Evolutionary conservation across 2,113 vertebrate genomes (phyloP), one percentile per base, ranked within the genome.

Genomic region (Cygnus atratus): DNA sequence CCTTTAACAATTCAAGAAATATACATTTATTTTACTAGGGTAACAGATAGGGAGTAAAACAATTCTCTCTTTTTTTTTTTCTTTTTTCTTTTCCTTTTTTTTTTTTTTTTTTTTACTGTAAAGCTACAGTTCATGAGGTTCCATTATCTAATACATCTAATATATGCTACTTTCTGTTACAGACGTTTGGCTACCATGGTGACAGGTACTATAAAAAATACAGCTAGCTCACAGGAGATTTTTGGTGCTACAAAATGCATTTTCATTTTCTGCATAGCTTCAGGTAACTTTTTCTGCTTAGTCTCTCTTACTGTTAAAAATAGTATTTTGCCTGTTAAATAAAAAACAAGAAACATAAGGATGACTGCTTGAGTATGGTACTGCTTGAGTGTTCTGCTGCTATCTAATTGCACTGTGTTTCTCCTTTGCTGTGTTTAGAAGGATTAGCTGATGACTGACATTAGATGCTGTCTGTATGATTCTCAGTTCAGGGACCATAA

Each of bases 161-260:
- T 57, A 86, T 39, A 72, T 22, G 13, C 11, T 84, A 46, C 26
- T 87, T 88, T 95, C 81, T 80, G 19, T 76, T 74, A 13, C 37
- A 87, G 80, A 31, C 18, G 12, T 54, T 95, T 78, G 33, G 77
- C 80, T 95, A 52, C 77, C 74, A 95, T 89, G 81, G 74, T 76
- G 67, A 93, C 50, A 44, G 31, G 48, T 54, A 43, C 35, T 54
- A 44, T 31, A 73, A 91, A 87, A 95, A 59, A 22, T 50, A 82
- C 58, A 84, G 37, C 8, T 58, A 85, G 8, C 12, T 90, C 67
- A 73, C 44, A 87, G 39, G 58, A 92, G 35, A 70, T 39, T 82
- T 82, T 91, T 83, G 8, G 35, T 72, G 6, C 35, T 84, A 66
- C 26, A 78, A 81, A 91, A 65, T 65, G 35, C 22, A 65, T 72